Evolutionary conservation across 2,797 vertebrate species (phyloP).

Genomic region (Notolepis coatsorum): DNA sequence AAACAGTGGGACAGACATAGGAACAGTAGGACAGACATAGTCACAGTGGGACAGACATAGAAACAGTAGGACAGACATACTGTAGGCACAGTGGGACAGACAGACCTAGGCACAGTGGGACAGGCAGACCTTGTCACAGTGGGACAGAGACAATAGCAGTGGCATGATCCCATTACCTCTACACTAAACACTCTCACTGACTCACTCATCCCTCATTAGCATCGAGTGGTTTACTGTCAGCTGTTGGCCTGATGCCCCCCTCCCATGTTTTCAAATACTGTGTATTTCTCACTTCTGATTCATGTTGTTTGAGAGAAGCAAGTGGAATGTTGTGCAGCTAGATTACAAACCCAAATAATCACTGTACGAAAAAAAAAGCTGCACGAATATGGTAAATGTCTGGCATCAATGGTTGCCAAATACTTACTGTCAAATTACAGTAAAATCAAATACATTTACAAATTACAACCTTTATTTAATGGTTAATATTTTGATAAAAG

Average conservation of each 20-base stretch:
- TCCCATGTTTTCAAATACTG: conserved; percentile 21
- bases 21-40: conserved; percentile 43
- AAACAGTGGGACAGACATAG: conserved; percentile 41
- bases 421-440: too few species aligned
- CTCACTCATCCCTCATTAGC: conserved; percentile 40
- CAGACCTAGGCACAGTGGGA: conserved; percentile 40
- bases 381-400: too few species aligned
- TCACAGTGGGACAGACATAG: too few species aligned
- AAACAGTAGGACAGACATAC: conserved; percentile 41
- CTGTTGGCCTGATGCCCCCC: conserved; percentile 43
- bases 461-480: too few species aligned
- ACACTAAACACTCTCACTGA: conserved; percentile 46
- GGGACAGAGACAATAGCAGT: conserved; percentile 66
- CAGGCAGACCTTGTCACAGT: too few species aligned
- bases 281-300: conserved; percentile 14
- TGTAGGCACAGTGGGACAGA: conserved; percentile 44
- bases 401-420: too few species aligned
- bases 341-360: too few species aligned
- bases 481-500: too few species aligned
- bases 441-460: too few species aligned
- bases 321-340: background rate
- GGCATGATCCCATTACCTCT: conserved; percentile 62
- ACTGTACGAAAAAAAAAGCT: too few species aligned
- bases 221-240: conserved; percentile 44
- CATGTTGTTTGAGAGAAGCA: conserved; percentile 1